Evolutionary conservation across 2,113 vertebrate genomes (phyloP).

Genomic region (Pteropus alecto): DNA sequence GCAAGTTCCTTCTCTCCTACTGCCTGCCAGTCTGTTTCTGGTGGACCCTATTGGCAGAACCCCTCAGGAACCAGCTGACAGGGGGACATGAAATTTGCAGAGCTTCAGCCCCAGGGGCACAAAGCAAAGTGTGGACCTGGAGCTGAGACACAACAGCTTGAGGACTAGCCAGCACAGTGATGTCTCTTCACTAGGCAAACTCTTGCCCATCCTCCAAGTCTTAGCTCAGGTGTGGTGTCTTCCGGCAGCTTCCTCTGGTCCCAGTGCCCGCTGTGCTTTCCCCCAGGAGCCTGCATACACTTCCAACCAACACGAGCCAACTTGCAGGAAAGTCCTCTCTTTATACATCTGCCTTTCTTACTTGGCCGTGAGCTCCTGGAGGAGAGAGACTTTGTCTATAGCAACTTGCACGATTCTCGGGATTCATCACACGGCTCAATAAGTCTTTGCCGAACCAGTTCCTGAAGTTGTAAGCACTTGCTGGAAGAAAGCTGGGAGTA

Average conservation of each 20-base stretch:
- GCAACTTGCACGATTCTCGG: not conserved
- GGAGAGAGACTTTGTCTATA: not conserved
- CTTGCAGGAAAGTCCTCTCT: not conserved
- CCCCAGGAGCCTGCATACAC: not conserved
- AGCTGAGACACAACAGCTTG: not conserved
- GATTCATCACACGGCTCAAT: not conserved
- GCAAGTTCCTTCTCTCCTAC: not conserved
- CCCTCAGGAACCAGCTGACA: not conserved
- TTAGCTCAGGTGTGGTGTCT: not conserved
- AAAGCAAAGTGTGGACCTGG: not conserved
- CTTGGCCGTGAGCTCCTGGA: not conserved
- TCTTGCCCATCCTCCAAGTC: too few species aligned
- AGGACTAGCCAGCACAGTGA: not conserved
- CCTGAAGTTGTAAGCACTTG: not conserved
- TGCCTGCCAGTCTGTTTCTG: not conserved
- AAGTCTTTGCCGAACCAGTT: not conserved
- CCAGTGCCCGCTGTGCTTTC: not conserved
- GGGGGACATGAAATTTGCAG: not conserved
- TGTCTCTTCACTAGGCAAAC: not conserved
- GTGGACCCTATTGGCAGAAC: not conserved
- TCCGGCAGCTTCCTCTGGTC: not conserved
- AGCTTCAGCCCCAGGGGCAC: accelerated
- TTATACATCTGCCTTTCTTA: not conserved
- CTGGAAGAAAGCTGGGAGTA: not conserved
- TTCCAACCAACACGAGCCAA: too few species aligned